phyloP scores from a whole-genome alignment of 2,888 invertebrate genomes.

The Seira ritae region DNA sequence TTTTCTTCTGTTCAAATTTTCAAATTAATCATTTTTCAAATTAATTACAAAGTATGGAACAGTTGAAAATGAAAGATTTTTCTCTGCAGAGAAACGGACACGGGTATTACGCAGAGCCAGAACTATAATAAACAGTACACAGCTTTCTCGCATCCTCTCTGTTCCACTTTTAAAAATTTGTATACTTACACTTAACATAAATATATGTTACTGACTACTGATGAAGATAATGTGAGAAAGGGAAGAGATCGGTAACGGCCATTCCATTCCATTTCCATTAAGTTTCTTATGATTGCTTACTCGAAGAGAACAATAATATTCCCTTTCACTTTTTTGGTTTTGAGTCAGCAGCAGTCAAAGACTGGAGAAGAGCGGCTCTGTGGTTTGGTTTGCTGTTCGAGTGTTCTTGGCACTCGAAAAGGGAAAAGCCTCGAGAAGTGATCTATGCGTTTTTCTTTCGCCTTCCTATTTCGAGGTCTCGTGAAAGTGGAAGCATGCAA shows the following conservation, averaged over 20 bases:
- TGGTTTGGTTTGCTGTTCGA: constrained; percentile 35
- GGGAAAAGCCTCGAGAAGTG: constrained; percentile 35
- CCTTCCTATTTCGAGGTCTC: constrained; percentile 18
- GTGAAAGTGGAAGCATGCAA: too few species aligned
- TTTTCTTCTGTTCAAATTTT: too few species aligned
- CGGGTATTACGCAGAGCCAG: constrained; percentile 3
- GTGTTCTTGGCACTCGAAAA: constrained; percentile 50
- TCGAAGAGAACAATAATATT: too few species aligned
- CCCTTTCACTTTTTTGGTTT: too few species aligned
- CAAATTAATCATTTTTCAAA: constrained; percentile 58
- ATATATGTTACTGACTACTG: neutral
- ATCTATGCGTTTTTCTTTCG: constrained; percentile 51
- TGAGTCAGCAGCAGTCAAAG: too few species aligned
- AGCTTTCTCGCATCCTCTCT: neutral
- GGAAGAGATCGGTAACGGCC: too few species aligned
- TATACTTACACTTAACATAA: neutral
- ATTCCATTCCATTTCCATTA: too few species aligned
- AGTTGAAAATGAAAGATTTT: neutral
- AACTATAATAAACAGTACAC: constrained; percentile 18
- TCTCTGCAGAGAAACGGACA: neutral
- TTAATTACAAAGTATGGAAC: constrained; percentile 34
- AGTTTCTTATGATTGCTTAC: too few species aligned
- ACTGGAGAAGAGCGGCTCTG: neutral
- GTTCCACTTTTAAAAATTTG: neutral
- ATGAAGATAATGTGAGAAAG: too few species aligned